Base-by-base conservation (phyloP, 2,113 vertebrate species). In the Scalopus aquaticus region DNA sequence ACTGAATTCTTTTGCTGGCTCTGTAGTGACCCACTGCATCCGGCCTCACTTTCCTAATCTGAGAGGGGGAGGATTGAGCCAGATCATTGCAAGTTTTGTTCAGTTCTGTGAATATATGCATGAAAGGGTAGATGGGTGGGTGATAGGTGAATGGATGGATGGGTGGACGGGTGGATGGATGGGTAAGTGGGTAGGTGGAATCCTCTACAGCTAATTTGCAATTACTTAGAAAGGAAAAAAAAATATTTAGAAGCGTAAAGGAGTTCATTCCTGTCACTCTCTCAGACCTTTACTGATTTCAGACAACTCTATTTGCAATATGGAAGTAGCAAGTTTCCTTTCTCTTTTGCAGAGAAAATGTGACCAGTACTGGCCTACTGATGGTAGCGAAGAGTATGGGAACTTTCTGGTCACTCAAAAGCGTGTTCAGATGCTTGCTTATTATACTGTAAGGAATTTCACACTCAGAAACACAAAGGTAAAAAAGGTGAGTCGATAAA, bases 331-430 rank as follows among this genome's bases (percentile, higher is more conserved):
- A 37, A 65, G 51, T 96, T 72, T 91, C 0, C 28, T 72, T 97
- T 97, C 5, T 97, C 92, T 94, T 70, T 97, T 87, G 88, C 97
- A 99, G 99, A 99, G 99, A 97, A 99, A 99, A 97, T 99, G 99
- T 98, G 99, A 99, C 95, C 99, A 99, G 95, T 99, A 99, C 95
- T 99, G 99, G 99, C 99, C 99, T 32, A 74, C 97, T 0, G 99
- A 99, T 96, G 98, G 98, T 35, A 99, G 99, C 96, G 99, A 99
- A 98, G 99, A 99, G 92, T 99, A 99, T 56, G 99, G 99, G 64
- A 98, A 98, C 94, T 99, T 99, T 94, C 96, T 99, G 96, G 99
- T 99, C 96, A 99, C 99, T 72, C 97, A 99, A 94, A 99, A 99
- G 96, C 99, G 97, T 95, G 98, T 98, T 80, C 98, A 98, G 69